These are phyloP conservation scores for Hippocampus kuda DNA, from an alignment of 2,797 vertebrate species.

Conservation along the genomic window DNA sequence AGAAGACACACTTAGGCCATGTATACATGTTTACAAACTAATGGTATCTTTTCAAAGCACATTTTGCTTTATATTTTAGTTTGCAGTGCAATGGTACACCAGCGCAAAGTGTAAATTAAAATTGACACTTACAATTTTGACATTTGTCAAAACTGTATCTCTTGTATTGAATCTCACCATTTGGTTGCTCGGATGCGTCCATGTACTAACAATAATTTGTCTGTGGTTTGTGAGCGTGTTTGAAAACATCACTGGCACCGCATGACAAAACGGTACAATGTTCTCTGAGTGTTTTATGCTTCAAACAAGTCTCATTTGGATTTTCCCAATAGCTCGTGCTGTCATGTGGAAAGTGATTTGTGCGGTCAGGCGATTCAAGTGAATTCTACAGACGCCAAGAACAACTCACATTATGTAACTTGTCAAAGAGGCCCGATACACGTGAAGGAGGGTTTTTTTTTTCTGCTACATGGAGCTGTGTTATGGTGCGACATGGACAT, in stretches of 20 bases:
- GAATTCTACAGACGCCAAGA: not conserved
- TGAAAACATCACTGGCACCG: not conserved
- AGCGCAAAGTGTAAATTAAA: not conserved
- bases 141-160: not conserved
- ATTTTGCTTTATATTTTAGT: not conserved
- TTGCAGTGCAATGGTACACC: not conserved
- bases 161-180: not conserved
- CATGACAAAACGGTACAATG: not conserved
- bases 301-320: not conserved
- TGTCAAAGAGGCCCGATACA: conserved; percentile 2
- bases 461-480: not conserved
- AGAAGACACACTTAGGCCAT: not conserved
- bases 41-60: not conserved
- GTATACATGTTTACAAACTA: too few relatives aligned
- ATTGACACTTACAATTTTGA: too few relatives aligned
- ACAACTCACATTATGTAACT: conserved; percentile 11
- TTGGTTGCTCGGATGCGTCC: not conserved
- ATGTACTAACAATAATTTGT: not conserved
- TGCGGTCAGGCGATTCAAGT: not conserved
- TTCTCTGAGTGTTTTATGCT: not conserved
- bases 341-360: conserved; percentile 6
- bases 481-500: not conserved
- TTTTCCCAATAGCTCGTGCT: not conserved
- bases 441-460: conserved; percentile 5
- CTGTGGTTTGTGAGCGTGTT: not conserved